Conservation (phyloP, 2,888 invertebrate species). For the Ditylenchus weischeri region DNA sequence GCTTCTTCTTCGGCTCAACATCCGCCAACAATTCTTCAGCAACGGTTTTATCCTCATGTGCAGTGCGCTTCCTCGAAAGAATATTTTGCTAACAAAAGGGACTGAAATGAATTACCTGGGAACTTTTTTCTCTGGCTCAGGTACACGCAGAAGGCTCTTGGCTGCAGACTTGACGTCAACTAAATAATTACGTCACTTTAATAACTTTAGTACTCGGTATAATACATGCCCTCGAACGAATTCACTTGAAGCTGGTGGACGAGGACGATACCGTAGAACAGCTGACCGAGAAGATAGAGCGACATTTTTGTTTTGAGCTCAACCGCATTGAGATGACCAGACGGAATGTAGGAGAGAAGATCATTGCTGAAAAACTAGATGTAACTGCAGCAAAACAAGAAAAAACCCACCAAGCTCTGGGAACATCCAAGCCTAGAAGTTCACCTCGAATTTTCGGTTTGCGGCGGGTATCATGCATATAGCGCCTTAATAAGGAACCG, state of each 20-base stretch:
- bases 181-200: constrained; percentile 6
- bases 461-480: constrained; percentile 25
- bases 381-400: not conserved
- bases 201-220: not conserved
- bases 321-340: constrained; percentile 14
- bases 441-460: constrained; percentile 22
- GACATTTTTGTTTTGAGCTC: constrained; percentile 30
- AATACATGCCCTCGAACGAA: not conserved
- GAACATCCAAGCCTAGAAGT: constrained; percentile 20
- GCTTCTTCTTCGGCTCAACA: constrained; percentile 14
- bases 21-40: constrained; percentile 13
- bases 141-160: constrained; percentile 12
- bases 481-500: constrained; percentile 15
- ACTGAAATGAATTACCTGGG: not conserved
- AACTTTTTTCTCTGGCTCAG: constrained; percentile 12
- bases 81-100: not conserved
- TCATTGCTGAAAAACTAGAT: constrained; percentile 17
- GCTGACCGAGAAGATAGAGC: constrained; percentile 24
- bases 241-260: constrained; percentile 19
- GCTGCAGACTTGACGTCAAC: constrained; percentile 1
- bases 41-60: not conserved
- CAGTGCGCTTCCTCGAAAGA: constrained; percentile 2
- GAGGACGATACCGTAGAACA: constrained; percentile 22
- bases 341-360: constrained; percentile 24
- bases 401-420: constrained; percentile 18